Evolutionary conservation across 2,888 invertebrate species (phyloP).

Genomic region (Nymphalis polychloros): DNA sequence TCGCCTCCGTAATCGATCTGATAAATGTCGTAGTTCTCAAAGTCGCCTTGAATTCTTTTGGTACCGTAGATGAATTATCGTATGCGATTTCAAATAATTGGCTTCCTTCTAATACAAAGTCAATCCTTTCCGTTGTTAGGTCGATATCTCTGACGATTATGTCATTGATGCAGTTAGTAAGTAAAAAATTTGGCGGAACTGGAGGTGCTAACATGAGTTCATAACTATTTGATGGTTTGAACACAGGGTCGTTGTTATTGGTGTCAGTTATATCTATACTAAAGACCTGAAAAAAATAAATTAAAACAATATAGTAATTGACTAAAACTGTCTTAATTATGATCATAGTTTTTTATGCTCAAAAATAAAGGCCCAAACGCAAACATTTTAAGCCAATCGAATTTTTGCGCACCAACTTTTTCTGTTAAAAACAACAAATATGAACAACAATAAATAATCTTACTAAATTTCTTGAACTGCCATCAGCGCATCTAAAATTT

Average conservation of each 20-base stretch:
- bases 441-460: constrained; percentile 37
- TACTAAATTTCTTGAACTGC: constrained; percentile 49
- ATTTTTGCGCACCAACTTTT: too few species aligned
- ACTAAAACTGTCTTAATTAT: too few species aligned
- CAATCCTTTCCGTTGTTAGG: constrained; percentile 71
- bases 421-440: too few species aligned
- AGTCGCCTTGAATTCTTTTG: constrained; percentile 64
- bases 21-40: constrained; percentile 62
- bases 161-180: constrained; percentile 67
- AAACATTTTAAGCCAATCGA: too few species aligned
- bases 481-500: constrained; percentile 54
- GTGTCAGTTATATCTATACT: constrained; percentile 67
- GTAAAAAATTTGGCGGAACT: constrained; percentile 63
- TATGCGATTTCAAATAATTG: constrained; percentile 63
- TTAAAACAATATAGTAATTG: too few species aligned
- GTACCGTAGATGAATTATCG: constrained; percentile 46
- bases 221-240: constrained; percentile 53
- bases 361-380: too few species aligned
- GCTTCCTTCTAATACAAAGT: constrained; percentile 63
- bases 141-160: constrained; percentile 77
- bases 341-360: too few species aligned
- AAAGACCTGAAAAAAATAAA: constrained; percentile 54
- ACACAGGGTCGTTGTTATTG: constrained; percentile 74
- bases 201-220: constrained; percentile 73
- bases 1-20: constrained; percentile 58